phyloP scores from a whole-genome alignment of 2,113 vertebrate genomes.

The Ammodramus savannarum region DNA sequence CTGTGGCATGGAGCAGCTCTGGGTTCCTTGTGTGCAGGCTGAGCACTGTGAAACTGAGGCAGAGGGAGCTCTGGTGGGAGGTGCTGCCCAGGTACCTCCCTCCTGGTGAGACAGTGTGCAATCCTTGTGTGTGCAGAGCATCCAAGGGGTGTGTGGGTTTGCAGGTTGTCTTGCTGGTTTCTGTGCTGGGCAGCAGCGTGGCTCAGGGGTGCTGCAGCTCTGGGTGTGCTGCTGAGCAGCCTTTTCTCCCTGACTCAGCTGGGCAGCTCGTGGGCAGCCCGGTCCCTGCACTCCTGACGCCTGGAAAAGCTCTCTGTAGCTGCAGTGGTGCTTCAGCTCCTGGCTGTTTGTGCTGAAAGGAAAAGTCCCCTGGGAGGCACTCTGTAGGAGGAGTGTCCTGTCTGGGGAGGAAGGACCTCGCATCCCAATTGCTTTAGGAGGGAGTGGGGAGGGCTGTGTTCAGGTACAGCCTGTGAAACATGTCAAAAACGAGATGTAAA shows the following conservation, averaged over 20 bases:
- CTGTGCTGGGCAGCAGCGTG: rapidly evolving
- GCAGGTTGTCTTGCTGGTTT: background rate
- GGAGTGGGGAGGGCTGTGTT: background rate
- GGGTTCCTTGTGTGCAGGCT: rapidly evolving
- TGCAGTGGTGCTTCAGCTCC: background rate
- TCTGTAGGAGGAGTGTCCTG: background rate
- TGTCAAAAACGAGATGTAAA: background rate
- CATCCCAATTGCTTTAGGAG: background rate
- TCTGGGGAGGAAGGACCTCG: background rate
- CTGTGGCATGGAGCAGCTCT: background rate
- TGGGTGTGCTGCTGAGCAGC: background rate
- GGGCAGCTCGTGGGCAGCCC: background rate
- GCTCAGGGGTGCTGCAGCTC: background rate
- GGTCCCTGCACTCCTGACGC: background rate
- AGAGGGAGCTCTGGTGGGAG: background rate
- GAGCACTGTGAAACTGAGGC: background rate
- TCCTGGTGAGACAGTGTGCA: rapidly evolving
- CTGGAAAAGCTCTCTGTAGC: background rate
- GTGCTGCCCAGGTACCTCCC: background rate
- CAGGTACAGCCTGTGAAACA: background rate
- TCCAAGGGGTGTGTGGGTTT: background rate
- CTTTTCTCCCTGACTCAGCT: background rate
- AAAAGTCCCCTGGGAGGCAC: background rate
- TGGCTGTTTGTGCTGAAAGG: conserved; percentile 1
- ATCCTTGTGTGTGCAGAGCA: rapidly evolving